Base-by-base conservation (phyloP, 2,113 vertebrate genomes). In the Calypte anna region DNA sequence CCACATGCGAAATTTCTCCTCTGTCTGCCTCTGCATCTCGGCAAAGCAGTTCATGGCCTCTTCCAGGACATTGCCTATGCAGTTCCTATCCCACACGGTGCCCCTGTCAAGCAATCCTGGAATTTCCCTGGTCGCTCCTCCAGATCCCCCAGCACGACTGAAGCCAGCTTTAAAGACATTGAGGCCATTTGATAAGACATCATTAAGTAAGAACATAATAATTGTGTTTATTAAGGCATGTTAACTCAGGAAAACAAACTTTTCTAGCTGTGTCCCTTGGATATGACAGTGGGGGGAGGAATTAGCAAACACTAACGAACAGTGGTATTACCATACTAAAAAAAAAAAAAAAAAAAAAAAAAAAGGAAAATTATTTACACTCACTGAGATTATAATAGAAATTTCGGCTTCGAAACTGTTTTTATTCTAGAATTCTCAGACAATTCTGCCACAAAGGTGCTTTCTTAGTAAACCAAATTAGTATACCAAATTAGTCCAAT, bases 111-210 rank as follows among this genome's bases (percentile, higher is more conserved):
- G 98, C 98, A 99, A 98, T 98, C 98, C 98, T 96, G 98, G 98
- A 97, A 98, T 98, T 98, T 98, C 98, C 97, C 98, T 98, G 96
- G 98, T 97, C 67, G 96, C 96, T 98, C 98, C 98, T 98, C 98
- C 98, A 98, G 98, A 98, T 98, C 97, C 98, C 98, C 98, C 98
- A 97, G 98, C 98, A 98, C 95, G 98, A 98, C 96, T 97, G 98
- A 98, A 98, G 98, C 97, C 98, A 99, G 98, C 98, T 99, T 99
- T 98, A 99, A 99, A 99, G 98, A 99, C 98, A 99, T 96, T 98
- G 98, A 99, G 98, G 98, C 98, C 98, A 99, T 98, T 98, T 98
- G 98, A 98, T 99, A 98, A 98, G 98, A 98, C 97, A 98, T 96
- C 87, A 72, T 97, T 96, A 96, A 96, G 93, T 85, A 93, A 96